A percentile compares a stretch with the other conserved stretches of the same genome.
phyloP scores from a whole-genome alignment of 2,113 vertebrate genomes.

The Cephalopholis sonnerati region DNA sequence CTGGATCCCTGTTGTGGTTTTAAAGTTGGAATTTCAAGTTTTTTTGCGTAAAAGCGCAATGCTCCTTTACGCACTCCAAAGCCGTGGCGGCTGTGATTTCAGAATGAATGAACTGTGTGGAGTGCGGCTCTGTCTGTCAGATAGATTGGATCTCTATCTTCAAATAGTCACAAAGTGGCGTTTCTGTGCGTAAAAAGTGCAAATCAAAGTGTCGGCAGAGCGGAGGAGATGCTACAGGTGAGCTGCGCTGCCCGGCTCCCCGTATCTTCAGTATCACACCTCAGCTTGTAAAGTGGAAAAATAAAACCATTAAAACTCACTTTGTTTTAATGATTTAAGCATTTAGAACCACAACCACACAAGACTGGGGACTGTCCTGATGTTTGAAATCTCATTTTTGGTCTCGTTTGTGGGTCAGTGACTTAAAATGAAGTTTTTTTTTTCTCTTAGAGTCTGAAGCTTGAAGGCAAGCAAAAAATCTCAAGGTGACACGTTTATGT shows the following conservation, averaged over 20 bases:
- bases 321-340: constrained; percentile 62
- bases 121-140: not conserved
- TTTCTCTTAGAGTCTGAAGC: constrained; percentile 13
- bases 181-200: constrained; percentile 56
- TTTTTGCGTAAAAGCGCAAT: constrained; percentile 55
- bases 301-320: constrained; percentile 22
- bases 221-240: constrained; percentile 68
- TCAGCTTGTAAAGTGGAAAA: constrained; percentile 14
- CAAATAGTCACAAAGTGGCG: constrained; percentile 45
- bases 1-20: not conserved
- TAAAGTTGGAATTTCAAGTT: not conserved
- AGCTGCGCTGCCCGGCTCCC: constrained; percentile 21
- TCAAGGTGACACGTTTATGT: constrained; percentile 63
- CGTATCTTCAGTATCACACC: constrained; percentile 4
- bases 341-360: constrained; percentile 26
- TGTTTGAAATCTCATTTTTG: constrained; percentile 72
- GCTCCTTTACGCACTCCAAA: constrained; percentile 46
- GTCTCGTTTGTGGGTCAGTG: constrained; percentile 43
- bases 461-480: constrained; percentile 18
- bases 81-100: constrained; percentile 11
- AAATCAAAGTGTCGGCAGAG: constrained; percentile 3
- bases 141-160: not conserved
- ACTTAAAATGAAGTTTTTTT: constrained; percentile 23
- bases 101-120: constrained; percentile 69
- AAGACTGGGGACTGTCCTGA: constrained; percentile 52